Evolutionary conservation across 2,888 invertebrate species (phyloP).

Genomic region (Micropterix aruncella): DNA sequence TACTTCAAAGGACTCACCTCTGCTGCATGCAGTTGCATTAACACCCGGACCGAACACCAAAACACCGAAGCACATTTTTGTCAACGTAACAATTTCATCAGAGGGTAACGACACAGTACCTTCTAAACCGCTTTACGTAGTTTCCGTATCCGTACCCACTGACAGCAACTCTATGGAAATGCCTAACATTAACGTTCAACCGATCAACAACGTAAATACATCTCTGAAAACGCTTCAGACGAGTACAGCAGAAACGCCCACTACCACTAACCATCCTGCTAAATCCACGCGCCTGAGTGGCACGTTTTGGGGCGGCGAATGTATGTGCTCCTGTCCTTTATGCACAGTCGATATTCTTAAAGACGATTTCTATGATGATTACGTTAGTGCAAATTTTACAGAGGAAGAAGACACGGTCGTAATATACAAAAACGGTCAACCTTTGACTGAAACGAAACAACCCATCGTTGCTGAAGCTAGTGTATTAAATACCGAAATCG

Average conservation of each 20-base stretch:
- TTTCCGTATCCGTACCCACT: conserved; percentile 69
- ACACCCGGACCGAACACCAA: conserved; percentile 22
- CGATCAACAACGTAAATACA: conserved; percentile 19
- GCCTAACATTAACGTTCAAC: conserved; percentile 41
- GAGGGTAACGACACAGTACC: conserved; percentile 34
- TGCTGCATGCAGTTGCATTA: not conserved
- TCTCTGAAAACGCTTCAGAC: not conserved
- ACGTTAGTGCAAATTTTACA: conserved; percentile 16
- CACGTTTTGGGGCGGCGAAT: conserved; percentile 43
- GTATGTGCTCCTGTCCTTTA: conserved; percentile 61
- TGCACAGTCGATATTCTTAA: conserved; percentile 30
- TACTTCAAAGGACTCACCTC: not conserved
- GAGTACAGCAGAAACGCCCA: not conserved
- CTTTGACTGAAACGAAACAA: conserved; percentile 6
- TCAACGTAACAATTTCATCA: conserved; percentile 71
- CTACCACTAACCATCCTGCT: conserved; percentile 5
- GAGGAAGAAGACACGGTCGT: conserved; percentile 10
- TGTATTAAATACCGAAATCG: not conserved
- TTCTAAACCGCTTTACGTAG: conserved; percentile 56
- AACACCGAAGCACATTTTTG: conserved; percentile 50
- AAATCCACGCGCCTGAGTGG: conserved; percentile 8
- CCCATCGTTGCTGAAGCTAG: not conserved
- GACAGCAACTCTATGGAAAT: conserved; percentile 35
- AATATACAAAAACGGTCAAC: not conserved
- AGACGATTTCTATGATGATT: conserved; percentile 29